Base-by-base conservation (phyloP, 1,140 invertebrate genomes). In the Trichonephila inaurata region DNA sequence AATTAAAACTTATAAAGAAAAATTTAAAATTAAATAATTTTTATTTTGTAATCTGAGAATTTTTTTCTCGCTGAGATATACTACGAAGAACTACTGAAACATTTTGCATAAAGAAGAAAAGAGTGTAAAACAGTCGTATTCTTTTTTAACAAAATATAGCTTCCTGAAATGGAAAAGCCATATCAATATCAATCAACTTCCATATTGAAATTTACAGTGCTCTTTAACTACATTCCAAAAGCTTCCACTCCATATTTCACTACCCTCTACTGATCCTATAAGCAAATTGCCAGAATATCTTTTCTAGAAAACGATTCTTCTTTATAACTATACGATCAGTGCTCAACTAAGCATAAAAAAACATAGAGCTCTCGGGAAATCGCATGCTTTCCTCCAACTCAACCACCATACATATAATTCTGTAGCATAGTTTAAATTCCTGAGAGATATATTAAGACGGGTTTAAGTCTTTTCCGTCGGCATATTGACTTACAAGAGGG, bases 371-470 rank as follows among this genome's bases (percentile, higher is more conserved):
- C 21, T 58, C 12, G 21, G 19, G 12, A 19, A 60, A 24, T 85
- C 51, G 33, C 44, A 51, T 40, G 44, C 58, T n/a, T 85, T 85
- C 51, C 82, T 85, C 33, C 12, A 24, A 18, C 21, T 85, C 51
- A 58, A 58, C 61, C 24, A 62, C 60, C n/a, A 87, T 40, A 40
- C 33, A 40, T 40, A 40, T 87, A 77, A 87, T 87, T 62, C 60
- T 87, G 51, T 18, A 33, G 60, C 85, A 62, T 64, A 87, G 61
- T 87, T 87, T 62, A 87, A 87, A 87, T 87, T 87, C 85, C 85
- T 61, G 85, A 21, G 60, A 87, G 85, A 87, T 87, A 62, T 87
- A 87, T 87, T 87, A 87, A 87, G 85, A 64, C 85, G 60, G 28
- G 51, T 87, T 62, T 87, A 87, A 87, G 61, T 87, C 85, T 87